Evolutionary conservation across 2,888 invertebrate genomes (phyloP), one percentile per base, ranked within the genome.

Genomic region (Linyphia triangularis): DNA sequence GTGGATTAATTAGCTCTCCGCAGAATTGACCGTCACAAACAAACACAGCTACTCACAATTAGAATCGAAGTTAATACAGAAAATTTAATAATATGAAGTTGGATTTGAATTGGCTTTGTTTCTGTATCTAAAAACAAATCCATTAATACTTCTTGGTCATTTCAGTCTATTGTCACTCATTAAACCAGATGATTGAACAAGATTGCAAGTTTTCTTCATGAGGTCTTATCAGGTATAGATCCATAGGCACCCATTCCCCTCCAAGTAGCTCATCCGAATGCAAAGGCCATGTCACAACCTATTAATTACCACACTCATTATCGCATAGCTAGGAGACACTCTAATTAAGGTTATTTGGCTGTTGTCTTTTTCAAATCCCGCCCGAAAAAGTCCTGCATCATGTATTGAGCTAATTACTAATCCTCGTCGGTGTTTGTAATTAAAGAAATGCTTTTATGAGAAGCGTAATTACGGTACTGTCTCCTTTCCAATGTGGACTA

Each of bases 231-330:
- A 10, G 28, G 26, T 19, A 33, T 40, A 69, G 26, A 57, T 22
- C 40, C n/a, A 3, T 40, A 40, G 10, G 40, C 40, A 9, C 16
- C 40, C 9, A 40, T 9, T 16, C 40, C 16, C 40, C 40, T 10
- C 57, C 33, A 22, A 28, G 16, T 6, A 24, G 16, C 69, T 85
- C 69, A 85, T 85, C 70, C 40, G 59, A 59, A 85, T 85, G 85
- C 85, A 78, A 69, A 69, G 61, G 43, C 70, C 33, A 77, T 69
- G 77, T 85, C 43, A 33, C 40, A 57, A 43, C 61, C 85, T 77
- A 85, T 85, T 78, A 85, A 85, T 85, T 85, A 85, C 85, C 85
- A 28, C 67, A 33, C 77, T 85, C 85, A 77, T 85, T 85, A 85
- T 85, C 77, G 77, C 85, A 77, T 85, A 85, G 77, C 77, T 78